Conservation (phyloP, 1,140 invertebrate genomes). For the Trypoxylus dichotomus region DNA sequence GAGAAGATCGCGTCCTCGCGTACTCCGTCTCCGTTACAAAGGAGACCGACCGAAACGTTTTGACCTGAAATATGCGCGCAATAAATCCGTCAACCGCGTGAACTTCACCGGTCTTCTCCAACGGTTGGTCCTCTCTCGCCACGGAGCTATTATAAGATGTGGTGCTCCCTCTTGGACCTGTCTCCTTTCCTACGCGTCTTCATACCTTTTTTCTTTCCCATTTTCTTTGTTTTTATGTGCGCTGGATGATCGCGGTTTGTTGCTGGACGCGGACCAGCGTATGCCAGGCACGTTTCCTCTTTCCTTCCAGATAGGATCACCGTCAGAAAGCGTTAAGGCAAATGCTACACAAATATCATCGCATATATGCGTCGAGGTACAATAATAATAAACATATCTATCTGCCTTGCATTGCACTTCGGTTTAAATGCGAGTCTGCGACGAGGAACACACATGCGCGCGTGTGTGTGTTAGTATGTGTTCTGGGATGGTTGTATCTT, state of each 20-base stretch:
- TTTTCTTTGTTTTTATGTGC: neutral
- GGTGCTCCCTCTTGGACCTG: neutral
- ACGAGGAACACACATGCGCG: neutral
- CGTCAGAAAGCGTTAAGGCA: constrained; percentile 3
- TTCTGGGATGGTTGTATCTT: neutral
- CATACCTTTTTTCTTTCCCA: neutral
- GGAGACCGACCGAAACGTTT: neutral
- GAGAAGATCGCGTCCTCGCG: neutral
- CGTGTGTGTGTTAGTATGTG: neutral
- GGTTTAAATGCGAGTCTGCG: too few species aligned
- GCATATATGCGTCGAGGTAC: neutral
- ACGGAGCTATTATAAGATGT: neutral
- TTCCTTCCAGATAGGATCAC: constrained; percentile 10
- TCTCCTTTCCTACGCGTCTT: too few species aligned
- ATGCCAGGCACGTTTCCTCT: constrained; percentile 14
- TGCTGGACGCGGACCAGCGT: neutral
- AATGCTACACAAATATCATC: constrained; percentile 3
- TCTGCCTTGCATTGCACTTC: neutral
- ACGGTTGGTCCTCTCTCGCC: too few species aligned
- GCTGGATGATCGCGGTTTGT: neutral
- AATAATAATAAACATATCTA: constrained; percentile 8
- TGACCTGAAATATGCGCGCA: neutral
- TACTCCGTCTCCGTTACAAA: neutral
- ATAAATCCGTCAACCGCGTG: constrained; percentile 11
- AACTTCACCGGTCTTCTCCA: neutral